Percentiles rank a stretch among this genome's conserved stretches.
Conservation (phyloP, 2,113 vertebrate genomes). For the Sinocyclocheilus anshuiensis region DNA sequence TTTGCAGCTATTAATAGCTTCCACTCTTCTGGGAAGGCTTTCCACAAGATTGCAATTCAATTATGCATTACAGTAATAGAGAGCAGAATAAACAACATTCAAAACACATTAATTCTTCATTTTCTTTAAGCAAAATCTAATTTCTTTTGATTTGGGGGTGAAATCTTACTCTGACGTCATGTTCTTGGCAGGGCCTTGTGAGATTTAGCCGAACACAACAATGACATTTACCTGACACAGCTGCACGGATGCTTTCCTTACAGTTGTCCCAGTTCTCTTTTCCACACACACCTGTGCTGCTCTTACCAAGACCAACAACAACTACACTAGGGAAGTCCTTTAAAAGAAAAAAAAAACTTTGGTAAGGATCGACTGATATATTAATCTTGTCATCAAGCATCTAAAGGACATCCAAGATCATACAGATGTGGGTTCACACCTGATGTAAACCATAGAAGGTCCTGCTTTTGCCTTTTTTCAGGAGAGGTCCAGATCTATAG, state of each 20-base stretch:
- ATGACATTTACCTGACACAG: slow-evolving; percentile 80
- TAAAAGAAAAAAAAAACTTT: background rate
- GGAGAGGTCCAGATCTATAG: slow-evolving; percentile 85
- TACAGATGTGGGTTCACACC: slow-evolving; percentile 70
- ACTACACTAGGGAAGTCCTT: slow-evolving; percentile 90
- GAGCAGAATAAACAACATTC: background rate
- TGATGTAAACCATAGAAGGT: slow-evolving; percentile 90
- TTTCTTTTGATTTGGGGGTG: too few relatives aligned
- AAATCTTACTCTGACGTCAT: background rate
- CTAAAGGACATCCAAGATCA: background rate
- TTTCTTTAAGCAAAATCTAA: background rate
- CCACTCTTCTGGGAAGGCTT: too few relatives aligned
- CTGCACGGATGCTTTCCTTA: slow-evolving; percentile 91
- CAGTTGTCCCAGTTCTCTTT: slow-evolving; percentile 88
- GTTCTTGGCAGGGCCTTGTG: background rate
- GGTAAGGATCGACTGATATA: background rate
- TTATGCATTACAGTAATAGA: background rate
- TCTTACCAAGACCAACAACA: slow-evolving; percentile 88
- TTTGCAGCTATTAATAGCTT: too few relatives aligned
- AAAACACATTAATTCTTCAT: background rate
- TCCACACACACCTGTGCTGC: slow-evolving; percentile 77
- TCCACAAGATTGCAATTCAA: too few relatives aligned
- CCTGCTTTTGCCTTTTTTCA: slow-evolving; percentile 91
- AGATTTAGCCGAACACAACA: background rate
- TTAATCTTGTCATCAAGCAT: background rate